Evolutionary conservation across 2,888 invertebrate genomes (phyloP).

Genomic region (Alentia gelatinosa): DNA sequence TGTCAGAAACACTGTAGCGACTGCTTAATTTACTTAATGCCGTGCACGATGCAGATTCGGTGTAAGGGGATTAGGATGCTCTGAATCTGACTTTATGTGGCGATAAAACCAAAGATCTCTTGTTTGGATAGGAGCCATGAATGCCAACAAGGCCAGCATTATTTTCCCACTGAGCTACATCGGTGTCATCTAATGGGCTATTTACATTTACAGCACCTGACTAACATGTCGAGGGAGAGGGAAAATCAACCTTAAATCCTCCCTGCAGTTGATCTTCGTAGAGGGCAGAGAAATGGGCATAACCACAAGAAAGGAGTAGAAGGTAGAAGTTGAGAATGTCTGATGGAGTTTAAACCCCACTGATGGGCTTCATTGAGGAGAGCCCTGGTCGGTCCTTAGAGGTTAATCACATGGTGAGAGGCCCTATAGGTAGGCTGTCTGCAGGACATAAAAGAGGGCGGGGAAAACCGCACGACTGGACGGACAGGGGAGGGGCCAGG

Average conservation of each 20-base stretch:
- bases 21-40: too few relatives aligned
- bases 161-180: background rate
- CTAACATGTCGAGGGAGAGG: background rate
- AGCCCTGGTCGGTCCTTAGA: background rate
- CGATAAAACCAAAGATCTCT: background rate
- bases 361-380: background rate
- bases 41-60: too few relatives aligned
- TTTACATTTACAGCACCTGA: background rate
- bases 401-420: background rate
- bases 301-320: background rate
- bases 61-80: too few relatives aligned
- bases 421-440: background rate
- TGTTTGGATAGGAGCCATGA: background rate
- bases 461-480: background rate
- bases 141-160: background rate
- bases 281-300: background rate
- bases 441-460: background rate
- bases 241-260: too few relatives aligned
- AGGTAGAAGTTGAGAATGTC: background rate
- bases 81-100: background rate
- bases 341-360: background rate
- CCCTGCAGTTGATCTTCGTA: background rate
- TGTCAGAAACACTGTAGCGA: too few relatives aligned
- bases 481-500: background rate
- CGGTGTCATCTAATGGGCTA: background rate